Base-by-base conservation (phyloP, 2,113 vertebrate genomes). In the Toxotes jaculatrix region DNA sequence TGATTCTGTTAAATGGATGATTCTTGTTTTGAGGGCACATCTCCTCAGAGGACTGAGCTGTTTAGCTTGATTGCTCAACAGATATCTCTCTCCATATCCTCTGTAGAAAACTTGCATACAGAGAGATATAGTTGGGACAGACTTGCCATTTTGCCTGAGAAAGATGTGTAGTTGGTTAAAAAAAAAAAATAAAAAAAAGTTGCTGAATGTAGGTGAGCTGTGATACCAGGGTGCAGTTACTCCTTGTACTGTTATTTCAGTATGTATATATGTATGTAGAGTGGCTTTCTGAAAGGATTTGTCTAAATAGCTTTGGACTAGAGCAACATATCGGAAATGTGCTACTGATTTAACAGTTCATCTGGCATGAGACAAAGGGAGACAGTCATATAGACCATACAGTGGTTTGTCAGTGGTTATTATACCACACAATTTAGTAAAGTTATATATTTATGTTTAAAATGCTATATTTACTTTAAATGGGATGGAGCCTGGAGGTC, bases 261-360 rank as follows among this genome's bases (percentile, higher is more conserved):
- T 27, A 27, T 27, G 27, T 27, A 27, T 27, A 27, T 27, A 27
- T 27, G 1, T 27, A 27, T 27, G 23, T n/a, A 32, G 16, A 6
- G 31, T 13, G 14, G 42, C 8, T 49, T 60, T 21, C 57, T 53
- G 40, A 60, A 59, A 71, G 19, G 57, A 60, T 53, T 51, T 43
- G 21, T 84, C 68, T 55, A 7, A 63, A 16, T 23, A 34, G 57
- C 9, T 10, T 51, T 43, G 23, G 64, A 66, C 38, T 27, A 23
- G 40, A 49, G 49, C 49, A 34, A 11, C 32, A 32, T 79, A 82
- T 80, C 79, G 74, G 77, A 81, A 85, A 80, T 84, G 79, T 86
- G 85, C 40, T 86, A 77, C 75, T 89, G 84, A 89, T 87, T 86
- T 84, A 79, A 78, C 43, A 75, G 79, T 21, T 43, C 74, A 85